These are phyloP conservation scores for Hafferia zeledoni DNA, from an alignment of 2,797 vertebrate species.

Conservation along the genomic window DNA sequence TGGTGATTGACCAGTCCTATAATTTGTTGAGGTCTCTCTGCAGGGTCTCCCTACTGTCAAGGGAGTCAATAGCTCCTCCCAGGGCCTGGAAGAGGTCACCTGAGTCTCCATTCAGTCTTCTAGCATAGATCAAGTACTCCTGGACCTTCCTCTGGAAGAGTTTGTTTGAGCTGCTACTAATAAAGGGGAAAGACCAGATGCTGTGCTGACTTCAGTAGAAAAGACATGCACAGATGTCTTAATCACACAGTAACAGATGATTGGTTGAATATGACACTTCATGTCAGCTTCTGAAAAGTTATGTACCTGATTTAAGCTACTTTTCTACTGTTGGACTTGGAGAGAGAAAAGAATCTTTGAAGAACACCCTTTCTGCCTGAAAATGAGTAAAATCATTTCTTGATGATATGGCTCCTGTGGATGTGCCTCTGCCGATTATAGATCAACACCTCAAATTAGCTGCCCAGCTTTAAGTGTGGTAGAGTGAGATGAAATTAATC, in stretches of 20 bases:
- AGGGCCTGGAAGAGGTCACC: neutral
- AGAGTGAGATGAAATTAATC: neutral
- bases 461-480: neutral
- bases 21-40: neutral
- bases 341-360: neutral
- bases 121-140: neutral
- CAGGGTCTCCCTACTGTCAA: neutral
- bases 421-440: neutral
- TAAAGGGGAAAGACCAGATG: neutral
- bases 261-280: neutral
- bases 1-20: neutral
- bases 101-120: neutral
- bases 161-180: neutral
- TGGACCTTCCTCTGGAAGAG: neutral
- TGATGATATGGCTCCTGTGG: neutral
- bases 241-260: neutral
- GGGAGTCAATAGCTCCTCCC: neutral
- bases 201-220: neutral
- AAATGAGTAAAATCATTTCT: neutral
- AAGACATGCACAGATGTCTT: neutral
- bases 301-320: neutral
- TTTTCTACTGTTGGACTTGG: neutral
- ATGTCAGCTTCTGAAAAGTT: neutral
- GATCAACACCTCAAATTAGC: neutral
- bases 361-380: neutral